A percentile compares a stretch with the other conserved stretches of the same genome.
Conservation (phyloP, 2,113 vertebrate genomes). For the Ophiodon elongatus region DNA sequence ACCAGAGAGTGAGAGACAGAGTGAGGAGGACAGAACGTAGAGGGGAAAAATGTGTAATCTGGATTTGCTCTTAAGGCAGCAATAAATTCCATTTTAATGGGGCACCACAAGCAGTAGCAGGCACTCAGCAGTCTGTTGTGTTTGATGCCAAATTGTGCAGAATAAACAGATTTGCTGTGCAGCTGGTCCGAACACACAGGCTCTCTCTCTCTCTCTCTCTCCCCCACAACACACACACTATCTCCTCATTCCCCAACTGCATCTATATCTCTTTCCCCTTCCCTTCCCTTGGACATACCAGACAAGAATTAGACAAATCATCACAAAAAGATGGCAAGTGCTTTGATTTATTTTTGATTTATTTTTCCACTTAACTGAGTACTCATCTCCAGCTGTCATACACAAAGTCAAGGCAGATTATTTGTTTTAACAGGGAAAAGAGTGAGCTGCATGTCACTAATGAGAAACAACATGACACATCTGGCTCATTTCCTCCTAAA, state of each 20-base stretch:
- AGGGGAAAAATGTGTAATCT: constrained; percentile 64
- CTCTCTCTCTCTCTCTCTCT: constrained; percentile 21
- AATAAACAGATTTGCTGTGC: constrained; percentile 85
- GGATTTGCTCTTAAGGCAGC: constrained; percentile 78
- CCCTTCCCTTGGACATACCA: constrained; percentile 33
- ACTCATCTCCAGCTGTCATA: constrained; percentile 69
- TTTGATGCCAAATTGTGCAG: constrained; percentile 85
- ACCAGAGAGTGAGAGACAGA: constrained; percentile 18
- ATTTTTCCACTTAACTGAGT: constrained; percentile 62
- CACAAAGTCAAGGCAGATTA: constrained; percentile 33
- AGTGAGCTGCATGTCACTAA: constrained; percentile 49
- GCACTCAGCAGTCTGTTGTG: constrained; percentile 82
- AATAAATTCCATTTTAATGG: constrained; percentile 82
- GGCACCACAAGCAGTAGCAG: constrained; percentile 78
- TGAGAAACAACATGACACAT: constrained; percentile 66
- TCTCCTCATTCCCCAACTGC: constrained; percentile 30
- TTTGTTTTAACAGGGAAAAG: constrained; percentile 61
- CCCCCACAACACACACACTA: constrained; percentile 2
- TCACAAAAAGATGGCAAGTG: constrained; percentile 61
- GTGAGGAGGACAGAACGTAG: constrained; percentile 23
- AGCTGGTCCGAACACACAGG: constrained; percentile 73
- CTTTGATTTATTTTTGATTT: constrained; percentile 70
- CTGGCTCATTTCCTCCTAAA: constrained; percentile 48
- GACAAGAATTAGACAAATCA: constrained; percentile 73
- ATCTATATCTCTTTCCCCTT: constrained; percentile 16